Evolutionary conservation across 2,113 vertebrate genomes (phyloP), one percentile per base, ranked within the genome.

Genomic region (Tragulus kanchil): DNA sequence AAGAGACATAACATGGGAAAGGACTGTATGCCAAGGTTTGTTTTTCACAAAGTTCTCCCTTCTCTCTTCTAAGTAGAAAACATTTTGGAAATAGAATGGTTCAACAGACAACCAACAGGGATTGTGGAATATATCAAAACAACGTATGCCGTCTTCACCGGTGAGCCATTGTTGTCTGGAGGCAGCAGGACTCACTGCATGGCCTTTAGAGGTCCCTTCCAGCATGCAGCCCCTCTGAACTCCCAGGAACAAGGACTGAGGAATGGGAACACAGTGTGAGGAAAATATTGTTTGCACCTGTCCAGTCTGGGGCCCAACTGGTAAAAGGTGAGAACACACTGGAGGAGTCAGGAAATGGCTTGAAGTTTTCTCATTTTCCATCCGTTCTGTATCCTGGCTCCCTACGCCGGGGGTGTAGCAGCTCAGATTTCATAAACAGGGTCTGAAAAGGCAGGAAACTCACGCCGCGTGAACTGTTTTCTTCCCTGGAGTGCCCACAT

Each of bases 341-440:
- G 95, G 89, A 96, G 95, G 98, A 97, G 0, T 79, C 97, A 91
- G 95, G 97, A 98, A 97, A 97, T 95, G 89, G 96, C 97, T 97
- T 98, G 93, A 94, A 73, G 73, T 95, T 97, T 98, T 97, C 95
- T 97, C 75, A 45, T 36, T 94, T 93, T 89, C 91, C 93, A 54
- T 97, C 71, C 89, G 1, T 95, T 95, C 93, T 92, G 52, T 65
- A 89, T 97, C 94, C 96, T 93, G 97, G 83, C 96, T 98, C 73
- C 77, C 81, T 95, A 93, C 93, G 86, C 78, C 25, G 85, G 92
- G 81, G 87, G 65, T 67, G 48, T 77, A 91, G 95, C 88, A 90
- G 98, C 98, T 98, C 97, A 84, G 58, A 31, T 98, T 98, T 98
- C 98, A 95, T 90, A 92, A 96, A 98, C 62, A 90, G 85, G 95